Evolutionary conservation across 2,888 invertebrate genomes (phyloP), one percentile per base, ranked within the genome.

Genomic region (Oligia strigilis): DNA sequence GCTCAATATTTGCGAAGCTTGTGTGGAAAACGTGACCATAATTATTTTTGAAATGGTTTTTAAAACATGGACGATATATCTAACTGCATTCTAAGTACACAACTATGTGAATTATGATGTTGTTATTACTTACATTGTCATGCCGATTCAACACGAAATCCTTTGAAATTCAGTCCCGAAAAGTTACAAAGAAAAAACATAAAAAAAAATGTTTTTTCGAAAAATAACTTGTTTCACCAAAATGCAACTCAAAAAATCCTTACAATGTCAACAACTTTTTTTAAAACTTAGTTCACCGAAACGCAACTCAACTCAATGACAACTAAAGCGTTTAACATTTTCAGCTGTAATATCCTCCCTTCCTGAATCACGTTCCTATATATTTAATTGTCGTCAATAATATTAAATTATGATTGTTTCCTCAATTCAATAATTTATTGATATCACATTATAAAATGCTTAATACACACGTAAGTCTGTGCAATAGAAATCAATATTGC

Each of bases 1-100:
- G 58, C 83, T 80, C 58, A 77, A 80, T 80, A 80, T 83, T 85
- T 86, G 80, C 65, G 43, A 67, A 73, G 70, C 55, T 52, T 75
- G 74, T 65, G 29, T 19, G 36, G 14, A 80, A 75, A 74, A 85
- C 83, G 75, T 86, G 80, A 73, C n/a, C 43, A 69, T 77, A 36
- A 58, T 67, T 72, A 67, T 71, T 80, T 77, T 77, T 62, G 0
- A 65, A 85, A 76, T 66, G 23, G 74, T 75, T 82, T 72, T 73
- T 80, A 60, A 65, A 77, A 85, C 52, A 73, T 75, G 11, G n/a
- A 46, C 58, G 52, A 6, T 60, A 29, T 23, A 23, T 9, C 13
- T 58, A 55, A 36, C 8, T 19, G 55, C 1, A 58, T 77, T 72
- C 29, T 49, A 67, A 62, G 14, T 6, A 66, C 1, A 52, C 49